A percentile compares a stretch with the other conserved stretches of the same genome.
Evolutionary conservation across 2,888 invertebrate species (phyloP).

Genomic region (Drosophila dives): DNA sequence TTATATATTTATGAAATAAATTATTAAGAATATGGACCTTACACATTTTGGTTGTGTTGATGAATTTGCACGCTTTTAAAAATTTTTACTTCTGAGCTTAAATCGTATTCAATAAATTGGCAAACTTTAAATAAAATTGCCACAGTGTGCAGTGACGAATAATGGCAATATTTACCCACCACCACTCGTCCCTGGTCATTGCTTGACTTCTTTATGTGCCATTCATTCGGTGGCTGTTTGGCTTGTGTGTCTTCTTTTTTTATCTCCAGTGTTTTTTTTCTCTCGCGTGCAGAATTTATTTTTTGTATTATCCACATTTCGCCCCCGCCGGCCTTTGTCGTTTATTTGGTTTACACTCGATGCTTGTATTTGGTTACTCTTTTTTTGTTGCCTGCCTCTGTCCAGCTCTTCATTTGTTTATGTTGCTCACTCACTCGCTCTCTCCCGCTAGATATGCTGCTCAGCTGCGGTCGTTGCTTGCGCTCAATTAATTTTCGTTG

Average conservation of each 20-base stretch:
- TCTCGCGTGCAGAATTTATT: constrained; percentile 53
- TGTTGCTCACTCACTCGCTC: constrained; percentile 68
- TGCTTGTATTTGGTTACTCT: constrained; percentile 27
- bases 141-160: constrained; percentile 43
- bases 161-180: constrained; percentile 53
- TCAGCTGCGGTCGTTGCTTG: constrained; percentile 63
- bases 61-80: background rate
- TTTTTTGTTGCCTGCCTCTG: constrained; percentile 43
- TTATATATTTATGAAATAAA: background rate
- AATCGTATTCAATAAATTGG: background rate
- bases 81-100: background rate
- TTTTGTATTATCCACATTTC: constrained; percentile 56
- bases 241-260: constrained; percentile 71
- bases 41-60: background rate
- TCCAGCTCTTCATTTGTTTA: constrained; percentile 72
- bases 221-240: constrained; percentile 75
- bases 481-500: constrained; percentile 80
- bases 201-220: constrained; percentile 69
- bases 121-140: constrained; percentile 8
- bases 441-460: constrained; percentile 49
- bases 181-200: constrained; percentile 44
- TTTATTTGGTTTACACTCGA: constrained; percentile 54
- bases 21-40: background rate
- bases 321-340: constrained; percentile 49
- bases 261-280: constrained; percentile 63